These are phyloP conservation scores for Siniperca chuatsi DNA, from an alignment of 2,113 vertebrate species.

Conservation along the genomic window DNA sequence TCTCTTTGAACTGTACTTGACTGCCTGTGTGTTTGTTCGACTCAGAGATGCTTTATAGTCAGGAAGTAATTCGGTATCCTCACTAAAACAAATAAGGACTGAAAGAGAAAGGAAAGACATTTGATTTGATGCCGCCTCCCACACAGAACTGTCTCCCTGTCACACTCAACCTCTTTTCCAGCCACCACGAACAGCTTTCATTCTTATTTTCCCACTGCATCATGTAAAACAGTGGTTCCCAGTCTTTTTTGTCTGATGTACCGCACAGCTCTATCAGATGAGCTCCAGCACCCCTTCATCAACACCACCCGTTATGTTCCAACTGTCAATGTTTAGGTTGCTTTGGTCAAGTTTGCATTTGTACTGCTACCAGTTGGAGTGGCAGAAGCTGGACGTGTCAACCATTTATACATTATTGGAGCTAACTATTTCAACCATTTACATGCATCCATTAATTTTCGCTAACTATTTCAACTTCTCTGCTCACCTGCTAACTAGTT, in stretches of 20 bases:
- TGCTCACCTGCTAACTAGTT: background rate
- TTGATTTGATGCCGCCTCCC: constrained; percentile 48
- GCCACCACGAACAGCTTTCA: constrained; percentile 16
- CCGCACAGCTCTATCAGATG: background rate
- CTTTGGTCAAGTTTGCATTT: background rate
- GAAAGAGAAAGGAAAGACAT: constrained; percentile 6
- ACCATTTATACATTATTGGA: background rate
- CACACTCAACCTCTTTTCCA: constrained; percentile 19
- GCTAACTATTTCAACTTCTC: background rate
- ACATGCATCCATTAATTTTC: background rate
- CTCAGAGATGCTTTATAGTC: constrained; percentile 21
- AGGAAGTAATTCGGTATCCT: constrained; percentile 37
- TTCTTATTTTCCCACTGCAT: constrained; percentile 22
- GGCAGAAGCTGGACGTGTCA: background rate
- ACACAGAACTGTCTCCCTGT: constrained; percentile 49
- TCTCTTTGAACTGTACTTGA: constrained; percentile 41
- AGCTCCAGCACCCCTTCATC: background rate
- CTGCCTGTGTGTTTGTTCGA: constrained; percentile 20
- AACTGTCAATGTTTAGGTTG: background rate
- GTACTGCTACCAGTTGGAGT: background rate
- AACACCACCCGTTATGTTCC: background rate
- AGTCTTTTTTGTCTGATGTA: background rate
- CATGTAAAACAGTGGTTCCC: constrained; percentile 33
- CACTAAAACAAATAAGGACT: constrained; percentile 29
- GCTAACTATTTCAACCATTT: background rate